Percentiles rank a stretch among this genome's conserved stretches.
These are phyloP conservation scores for Atrina japonica DNA, from an alignment of 2,888 invertebrate species.

Conservation along the genomic window DNA sequence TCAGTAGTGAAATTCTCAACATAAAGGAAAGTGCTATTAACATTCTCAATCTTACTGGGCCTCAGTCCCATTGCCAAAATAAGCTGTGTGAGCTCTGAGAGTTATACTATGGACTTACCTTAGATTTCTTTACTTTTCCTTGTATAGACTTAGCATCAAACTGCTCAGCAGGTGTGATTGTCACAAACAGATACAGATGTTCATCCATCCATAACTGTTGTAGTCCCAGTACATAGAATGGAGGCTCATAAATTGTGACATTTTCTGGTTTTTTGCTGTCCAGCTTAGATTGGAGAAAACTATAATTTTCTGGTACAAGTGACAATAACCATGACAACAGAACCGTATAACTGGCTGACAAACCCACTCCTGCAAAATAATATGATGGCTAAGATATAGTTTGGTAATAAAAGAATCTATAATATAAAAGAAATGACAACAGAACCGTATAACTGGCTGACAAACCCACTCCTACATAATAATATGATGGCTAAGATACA, in stretches of 20 bases:
- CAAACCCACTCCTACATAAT: no score
- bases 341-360: conserved; percentile 74
- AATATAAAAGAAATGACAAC: no score
- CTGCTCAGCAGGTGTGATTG: conserved; percentile 67
- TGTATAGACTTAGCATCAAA: conserved; percentile 60
- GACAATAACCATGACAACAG: conserved; percentile 76
- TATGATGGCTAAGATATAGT: background rate
- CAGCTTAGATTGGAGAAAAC: conserved; percentile 46
- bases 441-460: no score
- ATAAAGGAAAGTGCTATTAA: no score
- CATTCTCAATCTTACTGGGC: no score
- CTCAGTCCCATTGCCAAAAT: no score
- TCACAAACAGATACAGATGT: conserved; percentile 70
- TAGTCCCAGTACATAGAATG: conserved; percentile 75
- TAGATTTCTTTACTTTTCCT: conserved; percentile 65
- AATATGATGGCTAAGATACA: no score
- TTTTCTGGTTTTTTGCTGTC: conserved; percentile 34
- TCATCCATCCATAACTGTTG: conserved; percentile 75
- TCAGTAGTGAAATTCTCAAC: no score
- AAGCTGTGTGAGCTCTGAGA: no score
- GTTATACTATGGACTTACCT: conserved; percentile 54
- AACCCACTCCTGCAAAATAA: conserved; percentile 58
- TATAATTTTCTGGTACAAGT: conserved; percentile 72
- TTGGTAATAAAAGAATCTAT: background rate
- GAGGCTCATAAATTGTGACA: conserved; percentile 43